Base-by-base conservation (phyloP, 2,888 invertebrate species). In the Melinopterus prodromus region DNA sequence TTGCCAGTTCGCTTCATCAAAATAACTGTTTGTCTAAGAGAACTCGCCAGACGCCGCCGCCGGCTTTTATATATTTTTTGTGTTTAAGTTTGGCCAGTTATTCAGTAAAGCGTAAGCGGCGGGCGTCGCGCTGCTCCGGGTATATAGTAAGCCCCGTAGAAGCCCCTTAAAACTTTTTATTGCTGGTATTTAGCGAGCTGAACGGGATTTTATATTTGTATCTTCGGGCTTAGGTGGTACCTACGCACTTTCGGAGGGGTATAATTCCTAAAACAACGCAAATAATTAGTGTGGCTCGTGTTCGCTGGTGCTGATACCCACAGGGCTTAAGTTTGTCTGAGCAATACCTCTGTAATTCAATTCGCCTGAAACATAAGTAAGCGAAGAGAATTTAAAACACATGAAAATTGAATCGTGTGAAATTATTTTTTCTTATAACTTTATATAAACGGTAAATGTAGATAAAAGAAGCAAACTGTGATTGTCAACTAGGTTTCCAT, bases 91-190 rank as follows among this genome's bases (percentile, higher is more conserved):
- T 74, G 16, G 74, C 35, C 37, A 36, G n/a, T 37, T 37, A 74
- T 15, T 36, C 9, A n/a, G 74, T 74, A 15, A 36, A 74, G 35
- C 37, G 35, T 15, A 26, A 74, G 26, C 35, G n/a, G n/a, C 2
- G 16, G n/a, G 37, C 15, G 26, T n/a, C 26, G 0, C 71, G 9
- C 6, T 12, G 9, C 7, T 26, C 26, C 71, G 6, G 7, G 7
- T 53, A 53, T 53, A 26, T 26, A 26, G 26, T 26, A 26, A 26
- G 26, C 26, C 26, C 12, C 53, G 1, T 53, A 1, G 53, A 76
- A 69, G 69, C 53, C 70, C 9, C 26, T 77, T 69, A 16, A 77
- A 77, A 77, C 77, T 77, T 77, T 77, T 77, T 77, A 69, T 69
- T 77, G 77, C 69, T 69, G 9, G 15, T 77, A 16, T 77, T 69